Evolutionary conservation across 2,888 invertebrate genomes (phyloP).

Genomic region (Micropterix aruncella): DNA sequence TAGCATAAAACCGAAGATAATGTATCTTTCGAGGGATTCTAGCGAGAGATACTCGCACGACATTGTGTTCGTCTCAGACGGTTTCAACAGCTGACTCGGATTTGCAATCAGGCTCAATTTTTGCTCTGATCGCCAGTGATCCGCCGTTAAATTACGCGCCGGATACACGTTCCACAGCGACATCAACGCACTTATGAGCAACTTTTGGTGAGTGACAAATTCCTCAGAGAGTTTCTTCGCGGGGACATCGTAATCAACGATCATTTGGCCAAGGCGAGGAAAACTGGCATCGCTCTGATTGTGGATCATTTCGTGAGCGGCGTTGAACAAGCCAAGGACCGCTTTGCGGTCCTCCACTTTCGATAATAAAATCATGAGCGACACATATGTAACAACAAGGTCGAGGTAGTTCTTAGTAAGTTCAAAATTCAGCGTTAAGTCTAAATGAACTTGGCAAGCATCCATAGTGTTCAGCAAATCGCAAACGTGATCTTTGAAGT

Average conservation of each 20-base stretch:
- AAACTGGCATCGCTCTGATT: constrained; percentile 83
- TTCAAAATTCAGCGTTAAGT: constrained; percentile 93
- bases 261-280: constrained; percentile 93
- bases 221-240: constrained; percentile 93
- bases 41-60: constrained; percentile 95
- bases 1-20: constrained; percentile 86
- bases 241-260: constrained; percentile 94
- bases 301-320: constrained; percentile 93
- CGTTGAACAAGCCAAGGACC: constrained; percentile 92
- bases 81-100: constrained; percentile 87
- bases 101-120: constrained; percentile 88
- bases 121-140: constrained; percentile 87
- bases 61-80: constrained; percentile 89
- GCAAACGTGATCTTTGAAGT: constrained; percentile 91
- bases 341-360: constrained; percentile 96
- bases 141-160: constrained; percentile 81
- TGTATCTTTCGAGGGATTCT: constrained; percentile 93
- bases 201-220: constrained; percentile 85
- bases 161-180: constrained; percentile 83
- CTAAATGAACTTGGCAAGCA: constrained; percentile 87
- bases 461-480: constrained; percentile 91
- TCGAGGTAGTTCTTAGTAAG: constrained; percentile 92
- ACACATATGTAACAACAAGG: constrained; percentile 84
- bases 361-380: constrained; percentile 94
- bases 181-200: constrained; percentile 71